Evolutionary conservation across 1,140 invertebrate genomes (phyloP).

Genomic region (Charaxes varanes): DNA sequence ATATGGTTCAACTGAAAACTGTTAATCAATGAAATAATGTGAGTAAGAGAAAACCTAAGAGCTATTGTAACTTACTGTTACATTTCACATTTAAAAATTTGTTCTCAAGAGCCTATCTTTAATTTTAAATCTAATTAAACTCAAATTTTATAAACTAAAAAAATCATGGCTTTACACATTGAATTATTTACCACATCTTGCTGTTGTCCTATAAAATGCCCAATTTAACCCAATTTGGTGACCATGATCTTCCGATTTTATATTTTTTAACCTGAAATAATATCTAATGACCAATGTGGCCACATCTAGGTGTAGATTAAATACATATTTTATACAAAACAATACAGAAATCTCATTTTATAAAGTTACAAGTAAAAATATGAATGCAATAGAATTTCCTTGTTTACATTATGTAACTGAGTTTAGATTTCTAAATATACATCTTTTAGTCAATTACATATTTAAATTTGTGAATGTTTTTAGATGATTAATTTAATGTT

Average conservation of each 20-base stretch:
- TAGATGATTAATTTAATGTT: too few species aligned
- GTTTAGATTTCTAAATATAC: too few species aligned
- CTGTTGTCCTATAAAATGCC: slow-evolving; percentile 45
- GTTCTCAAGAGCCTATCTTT: slow-evolving; percentile 13
- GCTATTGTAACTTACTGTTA: slow-evolving; percentile 4
- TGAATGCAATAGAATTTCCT: too few species aligned
- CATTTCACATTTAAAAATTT: slow-evolving; percentile 13
- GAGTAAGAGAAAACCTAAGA: slow-evolving; percentile 6
- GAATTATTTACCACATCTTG: slow-evolving; percentile 47
- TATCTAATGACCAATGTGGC: slow-evolving; percentile 37
- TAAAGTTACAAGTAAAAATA: too few species aligned
- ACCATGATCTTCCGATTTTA: slow-evolving; percentile 47
- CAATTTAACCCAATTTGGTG: slow-evolving; percentile 53
- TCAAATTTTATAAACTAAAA: slow-evolving; percentile 6
- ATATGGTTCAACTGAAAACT: background rate
- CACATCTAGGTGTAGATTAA: slow-evolving; percentile 35
- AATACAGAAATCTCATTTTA: slow-evolving; percentile 12
- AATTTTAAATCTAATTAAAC: slow-evolving; percentile 6
- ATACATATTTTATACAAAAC: slow-evolving; percentile 28
- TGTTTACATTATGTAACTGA: too few species aligned
- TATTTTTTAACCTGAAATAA: slow-evolving; percentile 53
- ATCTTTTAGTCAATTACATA: too few species aligned
- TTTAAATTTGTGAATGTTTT: too few species aligned
- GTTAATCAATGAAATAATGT: background rate
- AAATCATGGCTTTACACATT: slow-evolving; percentile 18